Conservation (phyloP, 1,140 invertebrate genomes). For the Harlomillsia oculata region DNA sequence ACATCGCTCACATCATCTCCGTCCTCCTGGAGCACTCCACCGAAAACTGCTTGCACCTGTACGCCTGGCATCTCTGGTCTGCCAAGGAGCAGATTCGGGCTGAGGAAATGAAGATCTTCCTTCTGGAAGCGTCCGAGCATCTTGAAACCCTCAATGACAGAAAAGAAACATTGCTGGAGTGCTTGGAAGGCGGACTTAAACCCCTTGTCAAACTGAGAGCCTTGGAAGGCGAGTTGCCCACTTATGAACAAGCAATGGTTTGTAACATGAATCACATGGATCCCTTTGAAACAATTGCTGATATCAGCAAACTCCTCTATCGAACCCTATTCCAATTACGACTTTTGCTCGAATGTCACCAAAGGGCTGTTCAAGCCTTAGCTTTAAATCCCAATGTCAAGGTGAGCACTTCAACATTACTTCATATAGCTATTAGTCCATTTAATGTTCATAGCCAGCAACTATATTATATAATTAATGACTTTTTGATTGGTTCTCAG, state of each 20-base stretch:
- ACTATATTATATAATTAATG: background rate
- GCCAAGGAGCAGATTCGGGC: conserved; percentile 44
- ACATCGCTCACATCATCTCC: conserved; percentile 37
- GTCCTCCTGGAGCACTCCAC: conserved; percentile 49
- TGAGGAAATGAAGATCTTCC: conserved; percentile 73
- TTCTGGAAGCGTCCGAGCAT: conserved; percentile 91
- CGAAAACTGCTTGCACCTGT: conserved; percentile 52
- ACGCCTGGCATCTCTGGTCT: conserved; percentile 54
- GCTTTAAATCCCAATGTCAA: background rate
- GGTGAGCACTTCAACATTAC: background rate
- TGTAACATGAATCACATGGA: too few species aligned
- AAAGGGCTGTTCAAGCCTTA: background rate
- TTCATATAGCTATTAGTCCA: background rate
- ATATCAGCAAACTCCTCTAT: too few species aligned
- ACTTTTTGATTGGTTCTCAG: background rate
- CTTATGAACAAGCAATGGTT: background rate
- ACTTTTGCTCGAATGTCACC: too few species aligned
- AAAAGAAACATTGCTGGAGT: conserved; percentile 77
- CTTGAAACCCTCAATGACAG: conserved; percentile 87
- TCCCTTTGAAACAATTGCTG: too few species aligned
- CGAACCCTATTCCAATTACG: too few species aligned
- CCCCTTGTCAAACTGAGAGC: conserved; percentile 16
- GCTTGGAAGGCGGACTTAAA: conserved; percentile 21
- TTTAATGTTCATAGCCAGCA: background rate
- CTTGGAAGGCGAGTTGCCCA: conserved; percentile 10